These are phyloP conservation scores for Peromyscus nudipes DNA, from an alignment of 2,797 vertebrate species.

Conservation along the genomic window DNA sequence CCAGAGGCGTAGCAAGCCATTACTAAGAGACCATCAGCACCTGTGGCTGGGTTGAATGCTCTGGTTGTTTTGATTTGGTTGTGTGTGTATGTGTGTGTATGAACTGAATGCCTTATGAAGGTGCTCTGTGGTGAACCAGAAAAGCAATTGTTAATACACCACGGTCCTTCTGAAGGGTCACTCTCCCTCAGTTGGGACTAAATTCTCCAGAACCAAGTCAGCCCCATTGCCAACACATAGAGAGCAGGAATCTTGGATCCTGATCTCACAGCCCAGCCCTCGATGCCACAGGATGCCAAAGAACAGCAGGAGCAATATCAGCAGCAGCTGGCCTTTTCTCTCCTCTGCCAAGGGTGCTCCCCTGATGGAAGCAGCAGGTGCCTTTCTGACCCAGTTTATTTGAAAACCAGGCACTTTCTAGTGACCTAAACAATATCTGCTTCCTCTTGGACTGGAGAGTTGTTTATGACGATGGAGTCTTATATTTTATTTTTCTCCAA, in stretches of 20 bases:
- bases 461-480: background rate
- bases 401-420: background rate
- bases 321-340: slow-evolving; percentile 20
- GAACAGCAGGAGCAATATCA: background rate
- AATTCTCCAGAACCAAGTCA: background rate
- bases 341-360: background rate
- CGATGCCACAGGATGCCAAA: background rate
- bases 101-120: background rate
- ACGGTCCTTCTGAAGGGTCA: background rate
- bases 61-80: background rate
- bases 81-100: no score
- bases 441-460: background rate
- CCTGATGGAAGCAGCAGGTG: slow-evolving; percentile 14
- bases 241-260: background rate
- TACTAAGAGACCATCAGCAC: background rate
- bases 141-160: background rate
- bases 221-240: background rate
- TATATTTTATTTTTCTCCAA: background rate
- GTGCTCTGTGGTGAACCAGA: background rate
- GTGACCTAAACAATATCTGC: background rate
- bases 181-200: background rate
- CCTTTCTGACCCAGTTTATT: slow-evolving; percentile 35
- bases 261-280: background rate
- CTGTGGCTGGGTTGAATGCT: background rate
- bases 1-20: background rate